Percentiles rank a stretch among this genome's conserved stretches.
Conservation (phyloP, 2,888 invertebrate genomes). For the Amorpha juglandis region DNA sequence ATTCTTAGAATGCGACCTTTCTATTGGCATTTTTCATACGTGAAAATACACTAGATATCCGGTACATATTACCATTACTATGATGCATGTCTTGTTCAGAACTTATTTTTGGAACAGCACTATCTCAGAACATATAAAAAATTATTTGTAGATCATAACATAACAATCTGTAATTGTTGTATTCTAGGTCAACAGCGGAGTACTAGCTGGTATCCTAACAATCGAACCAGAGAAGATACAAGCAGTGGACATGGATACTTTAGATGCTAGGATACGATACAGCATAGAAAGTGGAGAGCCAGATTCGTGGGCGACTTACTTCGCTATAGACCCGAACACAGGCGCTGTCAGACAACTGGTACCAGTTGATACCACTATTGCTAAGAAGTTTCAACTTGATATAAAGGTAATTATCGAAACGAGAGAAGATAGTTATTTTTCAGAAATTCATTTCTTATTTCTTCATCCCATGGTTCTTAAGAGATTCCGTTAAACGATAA, state of each 20-base stretch:
- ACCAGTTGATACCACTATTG: conserved; percentile 91
- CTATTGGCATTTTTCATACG: too few species aligned
- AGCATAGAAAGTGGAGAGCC: conserved; percentile 93
- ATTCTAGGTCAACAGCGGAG: conserved; percentile 90
- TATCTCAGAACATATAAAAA: too few species aligned
- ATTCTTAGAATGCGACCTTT: too few species aligned
- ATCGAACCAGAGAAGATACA: conserved; percentile 94
- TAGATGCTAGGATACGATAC: conserved; percentile 92
- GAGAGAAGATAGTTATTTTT: not conserved
- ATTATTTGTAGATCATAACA: too few species aligned
- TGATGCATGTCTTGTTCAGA: too few species aligned
- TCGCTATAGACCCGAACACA: conserved; percentile 91
- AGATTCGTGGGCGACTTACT: conserved; percentile 90
- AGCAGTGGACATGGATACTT: conserved; percentile 95
- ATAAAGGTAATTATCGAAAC: conserved; percentile 86
- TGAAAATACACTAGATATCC: too few species aligned
- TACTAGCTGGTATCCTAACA: conserved; percentile 91
- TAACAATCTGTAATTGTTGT: not conserved
- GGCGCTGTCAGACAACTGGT: conserved; percentile 92
- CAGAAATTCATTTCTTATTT: too few species aligned
- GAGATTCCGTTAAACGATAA: too few species aligned
- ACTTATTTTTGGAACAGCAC: too few species aligned
- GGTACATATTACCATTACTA: too few species aligned
- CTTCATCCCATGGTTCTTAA: too few species aligned
- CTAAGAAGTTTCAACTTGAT: conserved; percentile 91